phyloP scores from a whole-genome alignment of 2,888 invertebrate genomes.

The Pyralis farinalis region DNA sequence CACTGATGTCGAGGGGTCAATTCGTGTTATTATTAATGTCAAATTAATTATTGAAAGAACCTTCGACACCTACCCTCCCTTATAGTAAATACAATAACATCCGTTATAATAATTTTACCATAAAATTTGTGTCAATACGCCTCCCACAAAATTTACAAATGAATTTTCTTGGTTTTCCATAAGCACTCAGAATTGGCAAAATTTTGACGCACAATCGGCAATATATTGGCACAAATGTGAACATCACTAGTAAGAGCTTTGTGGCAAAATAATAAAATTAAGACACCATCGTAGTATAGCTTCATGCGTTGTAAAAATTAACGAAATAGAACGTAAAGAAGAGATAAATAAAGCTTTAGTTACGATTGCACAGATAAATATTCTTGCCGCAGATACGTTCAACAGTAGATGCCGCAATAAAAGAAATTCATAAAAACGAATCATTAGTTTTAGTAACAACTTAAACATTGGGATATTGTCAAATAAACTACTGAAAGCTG shows the following conservation, averaged over 20 bases:
- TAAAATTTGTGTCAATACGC: conserved; percentile 35
- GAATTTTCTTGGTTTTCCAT: conserved; percentile 14
- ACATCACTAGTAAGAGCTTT: conserved; percentile 29
- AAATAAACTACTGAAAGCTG: conserved; percentile 14
- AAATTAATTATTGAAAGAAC: conserved; percentile 47
- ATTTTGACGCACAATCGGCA: conserved; percentile 23
- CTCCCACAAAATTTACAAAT: conserved; percentile 11
- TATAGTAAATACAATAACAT: conserved; percentile 17
- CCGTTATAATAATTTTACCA: conserved; percentile 6
- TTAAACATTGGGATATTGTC: conserved; percentile 36
- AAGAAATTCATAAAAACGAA: not conserved
- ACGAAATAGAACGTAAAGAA: conserved; percentile 12
- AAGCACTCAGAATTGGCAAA: conserved; percentile 17
- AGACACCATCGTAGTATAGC: conserved; percentile 28
- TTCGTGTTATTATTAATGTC: conserved; percentile 36
- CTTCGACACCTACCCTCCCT: conserved; percentile 56
- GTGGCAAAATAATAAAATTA: conserved; percentile 17
- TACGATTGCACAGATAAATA: conserved; percentile 14
- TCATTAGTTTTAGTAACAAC: not conserved
- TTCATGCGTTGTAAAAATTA: conserved; percentile 24
- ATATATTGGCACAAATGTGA: conserved; percentile 44
- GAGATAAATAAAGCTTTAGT: conserved; percentile 16
- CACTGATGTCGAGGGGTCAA: conserved; percentile 64
- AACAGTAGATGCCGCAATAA: conserved; percentile 4
- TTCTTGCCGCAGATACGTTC: conserved; percentile 8